These are phyloP conservation scores for Armadillidium nasatum DNA, from an alignment of 1,140 invertebrate genomes.

Conservation along the genomic window DNA sequence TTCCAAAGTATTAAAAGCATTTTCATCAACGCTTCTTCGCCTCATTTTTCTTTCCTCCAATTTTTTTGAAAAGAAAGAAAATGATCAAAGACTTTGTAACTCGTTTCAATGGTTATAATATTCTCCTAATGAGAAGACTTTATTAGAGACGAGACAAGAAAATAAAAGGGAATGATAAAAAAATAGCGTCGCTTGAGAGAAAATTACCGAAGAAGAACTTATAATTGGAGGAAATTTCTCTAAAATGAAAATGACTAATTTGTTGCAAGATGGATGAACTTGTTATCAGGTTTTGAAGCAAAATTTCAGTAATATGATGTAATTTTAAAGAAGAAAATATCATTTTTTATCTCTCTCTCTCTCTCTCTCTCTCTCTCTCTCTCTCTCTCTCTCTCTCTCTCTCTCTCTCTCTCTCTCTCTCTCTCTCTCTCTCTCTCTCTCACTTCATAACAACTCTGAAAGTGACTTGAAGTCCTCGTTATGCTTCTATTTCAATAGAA, in stretches of 20 bases:
- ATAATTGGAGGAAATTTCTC: slow-evolving; percentile 1
- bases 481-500: no score
- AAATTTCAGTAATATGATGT: background rate
- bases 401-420: no score
- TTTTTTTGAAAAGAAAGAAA: background rate
- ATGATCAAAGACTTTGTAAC: background rate
- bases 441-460: no score
- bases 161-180: no score
- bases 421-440: no score
- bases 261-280: slow-evolving; percentile 2
- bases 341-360: background rate
- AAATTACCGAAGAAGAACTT: slow-evolving; percentile 10
- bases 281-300: background rate
- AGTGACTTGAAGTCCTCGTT: no score
- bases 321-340: background rate
- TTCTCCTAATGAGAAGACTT: background rate
- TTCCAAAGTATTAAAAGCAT: no score
- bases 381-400: no score
- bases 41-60: no score
- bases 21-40: no score
- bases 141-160: background rate
- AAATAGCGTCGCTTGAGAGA: background rate
- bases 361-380: background rate
- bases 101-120: background rate
- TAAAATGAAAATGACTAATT: background rate